phyloP scores from a whole-genome alignment of 2,888 invertebrate genomes.

The Drosophila quinaria region DNA sequence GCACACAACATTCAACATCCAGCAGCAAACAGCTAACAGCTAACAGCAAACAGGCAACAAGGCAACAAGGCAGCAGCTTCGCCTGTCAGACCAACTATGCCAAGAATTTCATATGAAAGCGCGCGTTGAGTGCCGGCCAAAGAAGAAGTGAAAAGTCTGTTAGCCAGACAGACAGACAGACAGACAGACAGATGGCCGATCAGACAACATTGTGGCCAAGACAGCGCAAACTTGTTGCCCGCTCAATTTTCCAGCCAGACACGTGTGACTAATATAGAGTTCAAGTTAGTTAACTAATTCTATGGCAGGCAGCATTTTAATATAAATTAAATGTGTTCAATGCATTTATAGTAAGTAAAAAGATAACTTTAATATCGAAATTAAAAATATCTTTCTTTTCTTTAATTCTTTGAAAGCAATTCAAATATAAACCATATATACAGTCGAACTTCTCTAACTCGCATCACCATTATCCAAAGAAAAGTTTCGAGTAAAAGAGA shows the following conservation, averaged over 20 bases:
- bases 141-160: conserved; percentile 63
- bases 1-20: neutral
- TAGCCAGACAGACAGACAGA: conserved; percentile 38
- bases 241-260: conserved; percentile 51
- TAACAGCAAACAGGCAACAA: conserved; percentile 4
- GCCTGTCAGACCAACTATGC: conserved; percentile 75
- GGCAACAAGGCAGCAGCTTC: conserved; percentile 22
- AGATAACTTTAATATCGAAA: neutral
- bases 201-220: conserved; percentile 38
- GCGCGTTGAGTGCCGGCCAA: conserved; percentile 50
- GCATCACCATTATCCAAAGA: too few species aligned
- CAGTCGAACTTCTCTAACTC: too few species aligned
- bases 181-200: conserved; percentile 1
- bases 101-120: conserved; percentile 70
- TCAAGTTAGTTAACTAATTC: conserved; percentile 44
- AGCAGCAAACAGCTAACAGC: conserved; percentile 1
- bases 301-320: conserved; percentile 14
- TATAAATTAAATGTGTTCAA: conserved; percentile 3
- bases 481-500: too few species aligned
- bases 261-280: conserved; percentile 62
- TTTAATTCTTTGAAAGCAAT: too few species aligned
- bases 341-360: conserved; percentile 4
- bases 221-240: conserved; percentile 49
- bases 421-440: too few species aligned
- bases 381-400: neutral